Evolutionary conservation across 2,888 invertebrate species (phyloP), one percentile per base, ranked within the genome.

Genomic region (Rhyacophila evoluta): DNA sequence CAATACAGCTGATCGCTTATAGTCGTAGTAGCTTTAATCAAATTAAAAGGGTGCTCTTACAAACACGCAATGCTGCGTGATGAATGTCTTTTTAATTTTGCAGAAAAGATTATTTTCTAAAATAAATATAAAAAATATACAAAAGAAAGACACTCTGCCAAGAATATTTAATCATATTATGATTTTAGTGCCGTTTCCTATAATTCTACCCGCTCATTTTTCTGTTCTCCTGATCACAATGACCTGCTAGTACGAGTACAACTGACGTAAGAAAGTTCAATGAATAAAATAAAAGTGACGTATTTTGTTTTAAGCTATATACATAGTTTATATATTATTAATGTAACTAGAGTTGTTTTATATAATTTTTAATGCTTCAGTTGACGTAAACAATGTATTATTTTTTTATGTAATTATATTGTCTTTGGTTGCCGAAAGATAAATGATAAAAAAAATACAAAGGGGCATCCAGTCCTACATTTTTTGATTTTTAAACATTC

Each of bases 231-330:
- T 55, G 75, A 69, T 69, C 75, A 10, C 37, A 25, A 15, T 37
- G 37, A 75, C 71, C 55, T 69, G 41, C 29, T 74, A 29, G 25
- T 37, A 68, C 67, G 75, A n/a, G n/a, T n/a, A n/a, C n/a, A n/a
- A 80, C 78, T 80, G 80, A 75, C 80, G 80, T 78, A 80, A 75
- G 68, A 77, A 37, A 67, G 73, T 36, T 33, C 15, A 36, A n/a
- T 10, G 15, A 19, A 25, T 2, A 2, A 19, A 55, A 12, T 19
- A 6, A 19, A 15, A 19, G 8, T 10, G 12, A 19, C 55, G 55
- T 19, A n/a, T 55, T 55, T 19, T 55, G 1, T 55, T 2, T 19
- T 55, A n/a, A n/a, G n/a, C n/a, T n/a, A n/a, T n/a, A n/a, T n/a
- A n/a, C n/a, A n/a, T n/a, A n/a, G n/a, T n/a, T n/a, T n/a, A n/a